These are phyloP conservation scores for Paelopatides confundens DNA, from an alignment of 53 echinoderm and acorn worm species.

Conservation along the genomic window DNA sequence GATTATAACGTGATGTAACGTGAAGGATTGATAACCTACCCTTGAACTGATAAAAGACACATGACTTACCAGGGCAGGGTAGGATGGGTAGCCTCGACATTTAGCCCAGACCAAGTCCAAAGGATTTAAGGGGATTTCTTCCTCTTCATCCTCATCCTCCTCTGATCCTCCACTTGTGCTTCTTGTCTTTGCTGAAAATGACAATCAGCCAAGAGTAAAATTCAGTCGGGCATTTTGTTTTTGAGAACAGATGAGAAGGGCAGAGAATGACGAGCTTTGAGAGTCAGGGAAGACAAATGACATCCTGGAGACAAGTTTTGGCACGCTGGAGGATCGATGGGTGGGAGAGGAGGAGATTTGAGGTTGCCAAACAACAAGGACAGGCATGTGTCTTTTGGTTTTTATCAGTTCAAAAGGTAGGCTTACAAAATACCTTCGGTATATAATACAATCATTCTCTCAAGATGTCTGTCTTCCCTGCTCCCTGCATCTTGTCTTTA, in stretches of 20 bases:
- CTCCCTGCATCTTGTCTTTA: background rate
- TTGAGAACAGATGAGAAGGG: background rate
- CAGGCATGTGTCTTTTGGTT: too few species aligned
- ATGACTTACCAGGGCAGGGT: conserved; percentile 96
- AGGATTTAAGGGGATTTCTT: conserved; percentile 95
- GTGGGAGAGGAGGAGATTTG: background rate
- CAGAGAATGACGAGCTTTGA: background rate
- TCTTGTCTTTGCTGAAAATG: conserved; percentile 58
- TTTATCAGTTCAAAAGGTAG: background rate
- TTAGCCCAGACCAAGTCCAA: conserved; percentile 99
- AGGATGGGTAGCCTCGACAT: conserved; percentile 99
- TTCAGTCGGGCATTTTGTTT: background rate
- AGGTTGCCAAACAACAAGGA: too few species aligned
- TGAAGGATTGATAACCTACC: background rate
- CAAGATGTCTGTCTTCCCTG: background rate
- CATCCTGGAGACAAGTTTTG: background rate
- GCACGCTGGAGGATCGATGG: background rate
- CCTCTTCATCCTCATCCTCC: conserved; percentile 70
- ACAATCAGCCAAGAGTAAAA: conserved; percentile 29
- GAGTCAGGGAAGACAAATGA: background rate
- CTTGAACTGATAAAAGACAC: conserved; percentile 36
- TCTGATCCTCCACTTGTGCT: conserved; percentile 77
- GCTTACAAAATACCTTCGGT: background rate
- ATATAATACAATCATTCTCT: background rate
- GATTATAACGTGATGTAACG: background rate